These are phyloP conservation scores for Oryctolagus cuniculus DNA, from an alignment of 2,113 vertebrate genomes.

Conservation along the genomic window DNA sequence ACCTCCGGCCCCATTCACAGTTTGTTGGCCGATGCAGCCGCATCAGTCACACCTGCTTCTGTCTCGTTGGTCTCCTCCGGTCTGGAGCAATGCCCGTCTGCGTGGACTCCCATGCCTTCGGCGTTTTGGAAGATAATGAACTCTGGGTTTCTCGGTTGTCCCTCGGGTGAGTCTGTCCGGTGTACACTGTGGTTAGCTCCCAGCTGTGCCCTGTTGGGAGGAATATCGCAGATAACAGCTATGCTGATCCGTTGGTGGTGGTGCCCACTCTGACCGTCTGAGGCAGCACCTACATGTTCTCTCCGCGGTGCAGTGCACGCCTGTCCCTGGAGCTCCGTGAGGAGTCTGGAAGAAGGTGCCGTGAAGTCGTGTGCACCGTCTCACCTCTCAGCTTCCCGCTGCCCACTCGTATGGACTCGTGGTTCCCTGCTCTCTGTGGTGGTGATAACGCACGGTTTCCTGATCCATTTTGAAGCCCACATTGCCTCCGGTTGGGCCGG, in stretches of 20 bases:
- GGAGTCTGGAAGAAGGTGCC: not conserved
- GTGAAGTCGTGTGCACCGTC: not conserved
- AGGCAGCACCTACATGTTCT: not conserved
- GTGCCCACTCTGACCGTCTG: not conserved
- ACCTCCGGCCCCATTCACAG: not conserved
- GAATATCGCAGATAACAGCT: not conserved
- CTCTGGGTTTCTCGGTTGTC: not conserved
- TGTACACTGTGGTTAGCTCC: not conserved
- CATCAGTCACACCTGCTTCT: too few relatives aligned
- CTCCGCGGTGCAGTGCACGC: too few relatives aligned
- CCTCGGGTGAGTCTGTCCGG: not conserved
- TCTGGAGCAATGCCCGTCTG: not conserved
- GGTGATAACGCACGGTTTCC: not conserved
- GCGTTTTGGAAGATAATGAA: not conserved
- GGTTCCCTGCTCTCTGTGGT: not conserved
- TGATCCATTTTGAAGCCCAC: not conserved
- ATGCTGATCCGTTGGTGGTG: not conserved
- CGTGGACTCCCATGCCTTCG: not conserved
- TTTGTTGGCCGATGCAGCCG: too few relatives aligned
- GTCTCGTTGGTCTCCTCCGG: not conserved
- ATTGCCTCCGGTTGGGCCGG: not conserved
- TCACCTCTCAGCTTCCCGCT: not conserved
- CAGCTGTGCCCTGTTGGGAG: rapidly evolving
- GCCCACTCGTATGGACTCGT: not conserved
- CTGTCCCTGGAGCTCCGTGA: not conserved